Percentiles rank a stretch among this genome's conserved stretches.
phyloP scores from a whole-genome alignment of 2,888 invertebrate genomes.

The Synergus umbraculus region DNA sequence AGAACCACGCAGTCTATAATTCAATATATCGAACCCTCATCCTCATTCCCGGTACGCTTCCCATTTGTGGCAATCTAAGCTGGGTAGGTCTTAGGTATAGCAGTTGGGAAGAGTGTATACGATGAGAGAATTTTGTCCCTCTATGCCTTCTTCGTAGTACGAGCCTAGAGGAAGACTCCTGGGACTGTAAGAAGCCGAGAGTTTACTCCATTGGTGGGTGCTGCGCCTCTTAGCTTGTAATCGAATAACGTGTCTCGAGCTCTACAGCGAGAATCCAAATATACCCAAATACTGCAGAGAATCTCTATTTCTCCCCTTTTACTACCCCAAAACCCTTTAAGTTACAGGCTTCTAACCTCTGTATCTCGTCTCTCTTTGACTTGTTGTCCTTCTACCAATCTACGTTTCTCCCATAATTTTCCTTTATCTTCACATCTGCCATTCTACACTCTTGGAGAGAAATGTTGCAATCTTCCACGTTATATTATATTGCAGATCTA shows the following conservation, averaged over 20 bases:
- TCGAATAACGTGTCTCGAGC: constrained; percentile 73
- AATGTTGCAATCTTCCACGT: background rate
- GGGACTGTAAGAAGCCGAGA: constrained; percentile 41
- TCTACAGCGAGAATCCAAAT: constrained; percentile 65
- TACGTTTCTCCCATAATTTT: constrained; percentile 25
- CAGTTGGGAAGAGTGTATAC: constrained; percentile 44
- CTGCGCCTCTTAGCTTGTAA: constrained; percentile 70
- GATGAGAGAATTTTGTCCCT: constrained; percentile 64
- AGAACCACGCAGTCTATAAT: constrained; percentile 66
- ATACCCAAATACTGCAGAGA: constrained; percentile 58
- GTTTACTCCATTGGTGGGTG: constrained; percentile 51
- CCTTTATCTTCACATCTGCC: constrained; percentile 27
- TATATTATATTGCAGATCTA: constrained; percentile 1
- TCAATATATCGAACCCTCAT: constrained; percentile 68
- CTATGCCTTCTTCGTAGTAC: constrained; percentile 59
- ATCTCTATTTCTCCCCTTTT: constrained; percentile 27
- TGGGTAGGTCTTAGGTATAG: constrained; percentile 35
- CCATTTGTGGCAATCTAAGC: constrained; percentile 35
- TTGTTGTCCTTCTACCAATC: constrained; percentile 34
- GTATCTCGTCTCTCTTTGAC: constrained; percentile 23
- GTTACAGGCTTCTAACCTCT: background rate
- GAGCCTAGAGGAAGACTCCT: constrained; percentile 53
- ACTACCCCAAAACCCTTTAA: background rate
- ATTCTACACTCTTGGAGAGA: constrained; percentile 18
- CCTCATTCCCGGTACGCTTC: constrained; percentile 44